These are phyloP conservation scores for Steinernema carpocapsae DNA, from an alignment of 2,888 invertebrate genomes.

Conservation along the genomic window DNA sequence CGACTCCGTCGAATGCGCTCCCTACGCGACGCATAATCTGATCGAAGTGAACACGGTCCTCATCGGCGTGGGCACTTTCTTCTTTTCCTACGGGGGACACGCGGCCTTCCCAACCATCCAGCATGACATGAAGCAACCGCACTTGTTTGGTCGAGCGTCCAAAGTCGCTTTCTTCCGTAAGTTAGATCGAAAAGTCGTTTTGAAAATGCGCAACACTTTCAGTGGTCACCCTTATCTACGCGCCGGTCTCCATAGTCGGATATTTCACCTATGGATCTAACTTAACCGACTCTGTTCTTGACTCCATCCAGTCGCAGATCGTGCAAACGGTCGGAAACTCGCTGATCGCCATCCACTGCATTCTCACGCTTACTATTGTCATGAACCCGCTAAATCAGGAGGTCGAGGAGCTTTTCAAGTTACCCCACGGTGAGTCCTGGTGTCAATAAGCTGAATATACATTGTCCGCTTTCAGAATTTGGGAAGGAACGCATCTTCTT, in stretches of 20 bases:
- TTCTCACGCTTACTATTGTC: constrained; percentile 64
- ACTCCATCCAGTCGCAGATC: constrained; percentile 43
- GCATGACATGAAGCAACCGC: constrained; percentile 81
- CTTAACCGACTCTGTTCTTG: constrained; percentile 50
- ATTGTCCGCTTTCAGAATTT: constrained; percentile 46
- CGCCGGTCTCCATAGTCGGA: constrained; percentile 48
- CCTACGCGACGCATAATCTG: constrained; percentile 48
- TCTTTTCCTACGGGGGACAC: constrained; percentile 71
- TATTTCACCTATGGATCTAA: constrained; percentile 52
- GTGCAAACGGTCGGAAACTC: constrained; percentile 56
- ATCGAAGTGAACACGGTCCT: constrained; percentile 52
- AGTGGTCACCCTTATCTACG: constrained; percentile 46
- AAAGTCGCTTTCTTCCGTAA: constrained; percentile 21
- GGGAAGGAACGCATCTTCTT: constrained; percentile 48
- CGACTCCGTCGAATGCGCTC: constrained; percentile 47
- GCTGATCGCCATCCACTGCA: constrained; percentile 68
- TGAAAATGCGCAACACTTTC: neutral
- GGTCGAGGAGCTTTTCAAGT: constrained; percentile 61
- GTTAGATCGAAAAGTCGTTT: neutral
- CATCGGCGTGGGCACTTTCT: constrained; percentile 63
- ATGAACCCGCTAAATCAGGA: constrained; percentile 67
- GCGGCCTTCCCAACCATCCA: constrained; percentile 84
- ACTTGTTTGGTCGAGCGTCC: constrained; percentile 40
- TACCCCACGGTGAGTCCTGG: constrained; percentile 52
- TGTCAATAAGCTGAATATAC: neutral